Evolutionary conservation across 2,888 invertebrate species (phyloP), one percentile per base, ranked within the genome.

Genomic region (Xestia rhomboidea): DNA sequence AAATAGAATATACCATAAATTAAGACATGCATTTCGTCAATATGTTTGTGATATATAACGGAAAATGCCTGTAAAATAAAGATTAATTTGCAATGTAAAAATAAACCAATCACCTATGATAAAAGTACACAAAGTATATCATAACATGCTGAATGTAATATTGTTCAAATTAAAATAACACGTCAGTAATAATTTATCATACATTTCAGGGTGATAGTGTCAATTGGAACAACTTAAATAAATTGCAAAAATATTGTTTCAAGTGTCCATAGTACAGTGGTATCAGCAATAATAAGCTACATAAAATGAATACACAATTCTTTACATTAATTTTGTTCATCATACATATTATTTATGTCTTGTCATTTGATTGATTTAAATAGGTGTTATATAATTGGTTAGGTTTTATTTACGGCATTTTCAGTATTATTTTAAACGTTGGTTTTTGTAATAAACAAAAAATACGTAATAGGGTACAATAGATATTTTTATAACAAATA

Each of bases 61-160:
- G 78, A 90, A 87, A 88, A 89, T 86, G 89, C 90, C 93, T 93
- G 93, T 90, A 92, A 94, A 93, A 91, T 89, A 93, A 93, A 91
- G 82, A 90, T 89, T 87, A 88, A 80, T 80, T 79, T 81, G 81
- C 83, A 82, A 86, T 88, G 84, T 88, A 87, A 83, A 85, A 85
- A 81, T 84, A 89, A 84, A 90, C 89, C 91, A 87, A 84, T 89
- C 78, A 90, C 89, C 89, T 80, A 79, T 84, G 66, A 83, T 83
- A 82, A 77, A 54, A 81, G 68, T 87, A 88, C 75, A 88, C 77
- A 88, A 76, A 86, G 86, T 85, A 83, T 77, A 83, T 77, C 18
- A 77, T 76, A 84, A 67, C 84, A 89, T 88, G 89, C 84, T 76
- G 66, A 44, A 64, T 74, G 73, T 72, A 78, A 79, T 77, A 66